These are phyloP conservation scores for Linnaemya vulpina DNA, from an alignment of 2,888 invertebrate genomes.

Conservation along the genomic window DNA sequence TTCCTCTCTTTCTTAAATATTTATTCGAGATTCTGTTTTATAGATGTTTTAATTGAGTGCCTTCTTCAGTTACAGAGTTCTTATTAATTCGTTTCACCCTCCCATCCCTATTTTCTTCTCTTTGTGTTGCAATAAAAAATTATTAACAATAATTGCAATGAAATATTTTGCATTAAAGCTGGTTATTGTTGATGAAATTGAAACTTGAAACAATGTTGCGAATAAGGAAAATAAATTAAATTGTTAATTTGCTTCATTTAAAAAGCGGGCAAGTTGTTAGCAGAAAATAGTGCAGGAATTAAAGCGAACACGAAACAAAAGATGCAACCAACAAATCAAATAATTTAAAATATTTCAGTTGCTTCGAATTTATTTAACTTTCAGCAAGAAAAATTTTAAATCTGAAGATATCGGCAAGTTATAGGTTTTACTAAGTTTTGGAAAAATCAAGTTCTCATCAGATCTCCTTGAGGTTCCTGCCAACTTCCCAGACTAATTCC, in stretches of 20 bases:
- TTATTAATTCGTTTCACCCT: background rate
- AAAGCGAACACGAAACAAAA: background rate
- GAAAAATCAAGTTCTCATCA: too few relatives aligned
- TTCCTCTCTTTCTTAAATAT: too few relatives aligned
- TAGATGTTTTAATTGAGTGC: too few relatives aligned
- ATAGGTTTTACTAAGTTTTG: too few relatives aligned
- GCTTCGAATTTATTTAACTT: background rate
- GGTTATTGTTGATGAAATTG: slow-evolving; percentile 38
- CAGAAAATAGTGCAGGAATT: background rate
- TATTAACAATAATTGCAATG: slow-evolving; percentile 24
- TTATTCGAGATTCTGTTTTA: too few relatives aligned
- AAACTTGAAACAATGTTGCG: slow-evolving; percentile 31
- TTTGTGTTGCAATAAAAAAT: background rate
- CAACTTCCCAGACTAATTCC: too few relatives aligned
- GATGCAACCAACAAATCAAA: background rate
- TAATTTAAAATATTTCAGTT: background rate
- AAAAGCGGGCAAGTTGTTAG: background rate
- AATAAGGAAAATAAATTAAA: slow-evolving; percentile 24
- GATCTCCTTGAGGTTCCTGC: too few relatives aligned
- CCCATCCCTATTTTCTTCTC: background rate
- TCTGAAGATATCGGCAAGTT: too few relatives aligned
- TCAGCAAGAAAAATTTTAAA: too few relatives aligned
- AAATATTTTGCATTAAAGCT: slow-evolving; percentile 40
- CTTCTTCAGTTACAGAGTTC: too few relatives aligned
- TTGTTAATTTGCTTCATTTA: background rate